Percentiles rank a stretch among this genome's conserved stretches.
Conservation (phyloP, 2,797 vertebrate species). For the Gadopsis bispinosus region DNA sequence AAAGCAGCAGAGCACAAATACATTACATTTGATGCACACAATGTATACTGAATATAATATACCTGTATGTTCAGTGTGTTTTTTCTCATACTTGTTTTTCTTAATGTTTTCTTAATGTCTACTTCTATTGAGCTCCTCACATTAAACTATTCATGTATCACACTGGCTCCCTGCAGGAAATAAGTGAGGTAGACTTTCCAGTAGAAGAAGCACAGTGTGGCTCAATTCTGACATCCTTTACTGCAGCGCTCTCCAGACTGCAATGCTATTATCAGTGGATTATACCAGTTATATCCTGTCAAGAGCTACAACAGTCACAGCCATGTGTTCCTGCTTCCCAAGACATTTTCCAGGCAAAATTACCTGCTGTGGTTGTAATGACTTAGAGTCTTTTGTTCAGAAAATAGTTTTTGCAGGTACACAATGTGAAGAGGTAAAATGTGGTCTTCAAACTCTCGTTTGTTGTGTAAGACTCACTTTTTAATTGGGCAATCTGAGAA, state of each 20-base stretch:
- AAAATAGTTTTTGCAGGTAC: conserved; percentile 36
- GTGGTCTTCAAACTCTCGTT: not conserved
- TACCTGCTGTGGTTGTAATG: conserved; percentile 31
- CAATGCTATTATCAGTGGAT: conserved; percentile 40
- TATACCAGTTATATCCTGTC: conserved; percentile 32
- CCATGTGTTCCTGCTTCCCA: conserved; percentile 10
- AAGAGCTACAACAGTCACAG: conserved; percentile 12
- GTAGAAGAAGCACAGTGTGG: conserved; percentile 25
- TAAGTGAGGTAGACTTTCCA: conserved; percentile 36
- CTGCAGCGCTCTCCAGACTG: conserved; percentile 6
- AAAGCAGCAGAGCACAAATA: conserved; percentile 18
- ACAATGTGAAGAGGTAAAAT: conserved; percentile 12
- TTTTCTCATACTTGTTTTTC: conserved; percentile 5
- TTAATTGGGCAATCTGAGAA: conserved; percentile 8
- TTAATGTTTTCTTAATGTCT: conserved; percentile 22
- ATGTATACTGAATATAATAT: conserved; percentile 9
- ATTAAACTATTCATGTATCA: conserved; percentile 43
- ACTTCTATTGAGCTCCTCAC: conserved; percentile 21
- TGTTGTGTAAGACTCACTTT: not conserved
- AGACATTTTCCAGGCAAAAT: conserved; percentile 27
- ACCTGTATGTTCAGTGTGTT: conserved; percentile 24
- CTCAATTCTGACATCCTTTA: conserved; percentile 29
- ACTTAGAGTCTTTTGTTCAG: conserved; percentile 29
- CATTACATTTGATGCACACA: not conserved
- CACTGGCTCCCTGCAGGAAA: conserved; percentile 41